Conservation (phyloP, 2,888 invertebrate genomes). For the Brenthis daphne region DNA sequence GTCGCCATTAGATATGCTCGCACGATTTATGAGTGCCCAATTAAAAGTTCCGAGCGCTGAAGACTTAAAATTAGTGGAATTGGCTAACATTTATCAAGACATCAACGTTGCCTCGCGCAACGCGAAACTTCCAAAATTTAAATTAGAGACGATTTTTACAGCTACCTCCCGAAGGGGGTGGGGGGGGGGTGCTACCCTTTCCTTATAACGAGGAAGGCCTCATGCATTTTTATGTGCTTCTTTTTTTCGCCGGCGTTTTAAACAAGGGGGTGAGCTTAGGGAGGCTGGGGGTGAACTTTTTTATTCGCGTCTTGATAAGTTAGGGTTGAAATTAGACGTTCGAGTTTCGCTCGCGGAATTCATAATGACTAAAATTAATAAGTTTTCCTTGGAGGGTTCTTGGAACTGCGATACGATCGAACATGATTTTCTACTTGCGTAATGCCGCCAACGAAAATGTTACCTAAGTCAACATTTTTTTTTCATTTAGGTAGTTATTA, state of each 20-base stretch:
- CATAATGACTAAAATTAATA: constrained; percentile 83
- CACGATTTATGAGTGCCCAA: constrained; percentile 78
- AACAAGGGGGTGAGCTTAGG: constrained; percentile 82
- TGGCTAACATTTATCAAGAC: constrained; percentile 81
- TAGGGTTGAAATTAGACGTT: constrained; percentile 83
- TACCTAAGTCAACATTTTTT: constrained; percentile 1
- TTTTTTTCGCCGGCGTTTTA: constrained; percentile 83
- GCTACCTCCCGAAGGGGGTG: constrained; percentile 74
- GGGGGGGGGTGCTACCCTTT: constrained; percentile 79
- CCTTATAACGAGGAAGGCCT: constrained; percentile 84
- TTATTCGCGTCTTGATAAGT: constrained; percentile 84
- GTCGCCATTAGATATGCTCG: constrained; percentile 63
- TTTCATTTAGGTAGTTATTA: neutral
- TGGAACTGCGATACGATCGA: constrained; percentile 48
- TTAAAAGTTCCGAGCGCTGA: constrained; percentile 78
- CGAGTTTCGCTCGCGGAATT: constrained; percentile 83
- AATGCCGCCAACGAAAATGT: neutral
- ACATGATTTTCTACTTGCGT: constrained; percentile 43
- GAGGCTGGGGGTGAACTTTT: constrained; percentile 78
- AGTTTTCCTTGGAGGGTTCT: constrained; percentile 80
- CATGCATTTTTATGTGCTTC: constrained; percentile 84
- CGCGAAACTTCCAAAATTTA: constrained; percentile 82
- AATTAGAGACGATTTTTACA: constrained; percentile 83
- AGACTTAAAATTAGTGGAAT: constrained; percentile 80
- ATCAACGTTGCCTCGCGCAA: constrained; percentile 77